Evolutionary conservation across 2,113 vertebrate species (phyloP).

Genomic region (Anoplopoma fimbria): DNA sequence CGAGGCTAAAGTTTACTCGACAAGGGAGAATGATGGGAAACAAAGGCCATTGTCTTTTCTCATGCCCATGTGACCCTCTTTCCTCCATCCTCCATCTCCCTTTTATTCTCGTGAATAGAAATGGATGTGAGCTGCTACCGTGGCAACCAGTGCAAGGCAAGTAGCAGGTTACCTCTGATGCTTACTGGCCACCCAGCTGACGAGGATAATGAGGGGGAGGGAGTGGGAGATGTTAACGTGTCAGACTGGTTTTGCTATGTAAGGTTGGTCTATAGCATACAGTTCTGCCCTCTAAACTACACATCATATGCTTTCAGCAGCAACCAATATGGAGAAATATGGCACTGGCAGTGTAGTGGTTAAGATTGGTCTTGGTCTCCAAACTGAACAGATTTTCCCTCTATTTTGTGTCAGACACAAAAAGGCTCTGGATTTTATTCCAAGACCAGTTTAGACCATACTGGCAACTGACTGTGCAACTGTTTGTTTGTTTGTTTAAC

Average conservation of each 20-base stretch:
- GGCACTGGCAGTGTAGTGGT: neutral
- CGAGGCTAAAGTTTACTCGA: constrained; percentile 89
- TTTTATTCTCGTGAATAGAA: constrained; percentile 33
- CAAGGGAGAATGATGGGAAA: constrained; percentile 76
- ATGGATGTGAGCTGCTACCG: constrained; percentile 86
- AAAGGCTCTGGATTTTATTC: neutral
- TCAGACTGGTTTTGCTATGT: neutral
- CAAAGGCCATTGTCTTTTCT: constrained; percentile 60
- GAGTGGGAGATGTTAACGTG: neutral
- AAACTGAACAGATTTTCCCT: no score
- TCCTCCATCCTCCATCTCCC: constrained; percentile 65
- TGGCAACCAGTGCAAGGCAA: constrained; percentile 86
- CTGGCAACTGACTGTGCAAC: neutral
- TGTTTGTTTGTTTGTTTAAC: neutral
- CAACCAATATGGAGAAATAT: neutral
- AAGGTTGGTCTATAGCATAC: neutral
- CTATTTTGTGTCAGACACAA: neutral
- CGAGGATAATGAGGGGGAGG: constrained; percentile 83
- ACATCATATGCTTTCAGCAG: neutral
- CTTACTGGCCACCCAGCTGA: constrained; percentile 89
- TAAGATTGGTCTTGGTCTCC: neutral
- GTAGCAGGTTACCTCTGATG: constrained; percentile 87
- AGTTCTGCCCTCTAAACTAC: neutral
- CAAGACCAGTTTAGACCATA: neutral
- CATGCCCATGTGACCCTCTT: constrained; percentile 50